Conservation (phyloP, 2,113 vertebrate species). For the Holacanthus passer region DNA sequence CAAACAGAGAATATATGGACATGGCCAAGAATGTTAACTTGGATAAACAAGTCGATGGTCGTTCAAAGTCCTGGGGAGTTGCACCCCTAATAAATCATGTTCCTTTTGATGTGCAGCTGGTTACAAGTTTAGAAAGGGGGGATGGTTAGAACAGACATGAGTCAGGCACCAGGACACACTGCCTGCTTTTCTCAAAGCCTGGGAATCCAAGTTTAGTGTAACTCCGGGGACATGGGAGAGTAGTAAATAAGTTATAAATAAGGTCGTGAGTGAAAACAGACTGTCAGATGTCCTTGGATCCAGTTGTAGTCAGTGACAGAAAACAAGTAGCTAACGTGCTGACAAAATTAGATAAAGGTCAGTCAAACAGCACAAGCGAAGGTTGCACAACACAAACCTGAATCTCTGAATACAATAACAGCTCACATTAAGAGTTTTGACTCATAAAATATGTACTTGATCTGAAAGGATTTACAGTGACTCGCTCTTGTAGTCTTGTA, state of each 20-base stretch:
- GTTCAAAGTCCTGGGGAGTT: slow-evolving; percentile 79
- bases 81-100: slow-evolving; percentile 80
- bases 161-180: slow-evolving; percentile 72
- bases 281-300: slow-evolving; percentile 58
- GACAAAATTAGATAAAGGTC: slow-evolving; percentile 24
- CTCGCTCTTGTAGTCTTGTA: not conserved
- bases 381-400: not conserved
- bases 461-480: not conserved
- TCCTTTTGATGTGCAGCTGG: slow-evolving; percentile 86
- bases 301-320: slow-evolving; percentile 28
- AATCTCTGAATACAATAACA: not conserved
- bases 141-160: slow-evolving; percentile 76
- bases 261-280: slow-evolving; percentile 70
- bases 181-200: slow-evolving; percentile 68
- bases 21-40: slow-evolving; percentile 81
- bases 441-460: not conserved
- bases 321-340: slow-evolving; percentile 46
- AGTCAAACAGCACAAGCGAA: slow-evolving; percentile 18
- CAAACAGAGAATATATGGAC: slow-evolving; percentile 72
- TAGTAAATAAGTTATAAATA: slow-evolving; percentile 80
- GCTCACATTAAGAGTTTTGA: not conserved
- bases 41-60: slow-evolving; percentile 84
- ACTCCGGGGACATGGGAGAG: slow-evolving; percentile 65
- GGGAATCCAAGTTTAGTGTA: slow-evolving; percentile 70
- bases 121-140: slow-evolving; percentile 78